Evolutionary conservation across 2,888 invertebrate species (phyloP).

Genomic region (Tiliacea citrago): DNA sequence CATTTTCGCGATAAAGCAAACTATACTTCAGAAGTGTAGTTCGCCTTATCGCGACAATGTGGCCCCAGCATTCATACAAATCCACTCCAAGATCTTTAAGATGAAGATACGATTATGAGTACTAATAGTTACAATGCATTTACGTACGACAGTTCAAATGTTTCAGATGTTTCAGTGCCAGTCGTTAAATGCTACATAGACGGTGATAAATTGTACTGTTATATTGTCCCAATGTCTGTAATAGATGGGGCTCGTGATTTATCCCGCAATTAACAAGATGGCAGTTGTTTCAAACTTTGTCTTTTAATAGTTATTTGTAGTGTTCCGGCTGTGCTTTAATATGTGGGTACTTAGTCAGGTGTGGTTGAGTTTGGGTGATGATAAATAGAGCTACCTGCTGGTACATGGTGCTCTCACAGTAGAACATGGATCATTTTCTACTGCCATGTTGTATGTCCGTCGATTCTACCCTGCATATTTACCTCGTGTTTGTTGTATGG

Average conservation of each 20-base stretch:
- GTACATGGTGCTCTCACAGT: background rate
- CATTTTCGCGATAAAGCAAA: too few species aligned
- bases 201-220: constrained; percentile 54
- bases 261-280: constrained; percentile 50
- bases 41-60: too few species aligned
- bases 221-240: constrained; percentile 46
- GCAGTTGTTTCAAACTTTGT: constrained; percentile 54
- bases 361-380: constrained; percentile 7
- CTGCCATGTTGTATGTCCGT: too few species aligned
- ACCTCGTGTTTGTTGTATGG: too few species aligned
- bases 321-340: constrained; percentile 19
- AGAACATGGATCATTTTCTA: background rate
- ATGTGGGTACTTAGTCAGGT: constrained; percentile 15
- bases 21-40: too few species aligned
- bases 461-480: too few species aligned
- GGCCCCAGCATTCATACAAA: background rate
- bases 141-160: constrained; percentile 14
- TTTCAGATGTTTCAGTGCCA: constrained; percentile 14
- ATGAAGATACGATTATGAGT: constrained; percentile 12
- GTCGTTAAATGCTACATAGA: constrained; percentile 46
- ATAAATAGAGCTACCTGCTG: background rate
- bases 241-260: constrained; percentile 56
- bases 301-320: constrained; percentile 50
- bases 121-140: constrained; percentile 25
- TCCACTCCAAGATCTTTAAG: background rate